Evolutionary conservation across 2,888 invertebrate species (phyloP).

Genomic region (Drosophila incognita): DNA sequence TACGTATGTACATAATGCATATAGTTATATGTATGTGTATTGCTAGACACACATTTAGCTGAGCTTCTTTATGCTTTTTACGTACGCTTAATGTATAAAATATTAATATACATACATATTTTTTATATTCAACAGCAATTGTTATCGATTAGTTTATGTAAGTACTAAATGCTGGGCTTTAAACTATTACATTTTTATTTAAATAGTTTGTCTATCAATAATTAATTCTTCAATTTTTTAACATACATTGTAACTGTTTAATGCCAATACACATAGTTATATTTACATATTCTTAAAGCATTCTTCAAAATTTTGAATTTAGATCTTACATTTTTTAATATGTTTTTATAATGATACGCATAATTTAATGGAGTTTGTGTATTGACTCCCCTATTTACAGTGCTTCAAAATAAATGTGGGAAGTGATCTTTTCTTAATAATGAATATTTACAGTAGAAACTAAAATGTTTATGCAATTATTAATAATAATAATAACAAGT

Average conservation of each 20-base stretch:
- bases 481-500: background rate
- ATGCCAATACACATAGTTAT: constrained; percentile 39
- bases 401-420: background rate
- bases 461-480: background rate
- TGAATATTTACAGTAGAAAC: constrained; percentile 38
- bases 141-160: constrained; percentile 13
- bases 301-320: constrained; percentile 9
- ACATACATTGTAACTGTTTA: constrained; percentile 62
- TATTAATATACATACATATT: constrained; percentile 20
- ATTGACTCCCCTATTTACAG: constrained; percentile 21
- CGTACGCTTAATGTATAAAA: constrained; percentile 21
- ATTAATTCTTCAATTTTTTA: constrained; percentile 57
- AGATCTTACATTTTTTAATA: background rate
- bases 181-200: constrained; percentile 36
- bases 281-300: constrained; percentile 59
- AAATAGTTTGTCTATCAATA: constrained; percentile 38
- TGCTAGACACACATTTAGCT: constrained; percentile 37
- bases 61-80: constrained; percentile 66
- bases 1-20: constrained; percentile 29
- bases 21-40: constrained; percentile 22
- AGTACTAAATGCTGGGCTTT: constrained; percentile 39
- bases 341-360: constrained; percentile 6
- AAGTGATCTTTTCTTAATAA: constrained; percentile 2
- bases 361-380: constrained; percentile 11
- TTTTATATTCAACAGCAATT: constrained; percentile 51